Evolutionary conservation across 1,140 invertebrate genomes (phyloP).

Genomic region (Argopecten irradians): DNA sequence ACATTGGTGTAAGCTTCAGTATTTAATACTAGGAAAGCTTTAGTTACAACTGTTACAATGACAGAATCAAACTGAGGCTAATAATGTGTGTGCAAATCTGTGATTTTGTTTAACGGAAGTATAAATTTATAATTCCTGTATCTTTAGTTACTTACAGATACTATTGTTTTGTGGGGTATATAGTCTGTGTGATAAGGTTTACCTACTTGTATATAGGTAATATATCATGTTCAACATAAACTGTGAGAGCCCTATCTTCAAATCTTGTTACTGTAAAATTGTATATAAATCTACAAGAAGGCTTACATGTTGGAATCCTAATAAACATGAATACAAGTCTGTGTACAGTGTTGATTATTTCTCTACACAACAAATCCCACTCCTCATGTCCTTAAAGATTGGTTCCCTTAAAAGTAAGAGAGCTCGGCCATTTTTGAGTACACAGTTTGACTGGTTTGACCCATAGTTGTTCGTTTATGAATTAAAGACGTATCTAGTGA

Average conservation of each 20-base stretch:
- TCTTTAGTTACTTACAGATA: neutral
- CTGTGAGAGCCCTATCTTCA: neutral
- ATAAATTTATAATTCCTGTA: neutral
- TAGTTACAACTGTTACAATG: neutral
- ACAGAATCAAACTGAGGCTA: neutral
- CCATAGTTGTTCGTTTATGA: no score
- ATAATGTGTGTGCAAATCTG: neutral
- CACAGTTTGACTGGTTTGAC: no score
- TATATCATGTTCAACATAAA: neutral
- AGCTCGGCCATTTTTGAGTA: no score
- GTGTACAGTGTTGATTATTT: neutral
- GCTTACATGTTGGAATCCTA: neutral
- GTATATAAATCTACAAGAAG: neutral
- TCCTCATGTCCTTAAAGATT: no score
- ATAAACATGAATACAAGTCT: neutral
- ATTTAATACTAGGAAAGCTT: neutral
- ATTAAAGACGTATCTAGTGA: no score
- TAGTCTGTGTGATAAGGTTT: neutral
- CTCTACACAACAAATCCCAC: no score
- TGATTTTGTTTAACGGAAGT: neutral
- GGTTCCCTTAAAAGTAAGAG: no score
- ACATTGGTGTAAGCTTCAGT: no score
- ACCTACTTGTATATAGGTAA: neutral
- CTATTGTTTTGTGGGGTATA: neutral
- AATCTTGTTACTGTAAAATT: slow-evolving; percentile 11